phyloP scores from a whole-genome alignment of 2,888 invertebrate genomes.

The Aporophyla lueneburgensis region DNA sequence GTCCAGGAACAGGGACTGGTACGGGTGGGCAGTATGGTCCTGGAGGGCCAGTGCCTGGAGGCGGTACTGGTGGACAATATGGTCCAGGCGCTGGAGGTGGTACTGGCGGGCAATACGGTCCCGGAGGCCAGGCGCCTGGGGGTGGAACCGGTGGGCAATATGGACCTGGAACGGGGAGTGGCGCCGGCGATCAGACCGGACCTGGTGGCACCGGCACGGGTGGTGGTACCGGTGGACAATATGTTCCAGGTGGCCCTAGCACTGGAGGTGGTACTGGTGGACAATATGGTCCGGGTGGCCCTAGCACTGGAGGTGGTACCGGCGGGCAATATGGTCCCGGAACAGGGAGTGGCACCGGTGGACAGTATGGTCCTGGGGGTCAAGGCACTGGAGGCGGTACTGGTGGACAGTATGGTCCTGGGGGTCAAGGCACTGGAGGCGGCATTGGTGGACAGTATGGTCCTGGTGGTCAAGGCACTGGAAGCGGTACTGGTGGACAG shows the following conservation, averaged over 20 bases:
- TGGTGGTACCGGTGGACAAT: slow-evolving; percentile 8
- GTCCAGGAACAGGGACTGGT: slow-evolving; percentile 25
- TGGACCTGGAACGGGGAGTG: slow-evolving; percentile 27
- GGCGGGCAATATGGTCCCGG: slow-evolving; percentile 33
- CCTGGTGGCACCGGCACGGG: slow-evolving; percentile 22
- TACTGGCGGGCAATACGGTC: slow-evolving; percentile 27
- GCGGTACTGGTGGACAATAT: slow-evolving; percentile 47
- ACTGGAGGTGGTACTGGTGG: slow-evolving; percentile 19
- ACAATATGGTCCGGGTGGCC: slow-evolving; percentile 30
- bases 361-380: slow-evolving; percentile 30
- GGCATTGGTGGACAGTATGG: slow-evolving; percentile 40
- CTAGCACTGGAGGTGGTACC: not conserved
- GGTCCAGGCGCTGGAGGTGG: slow-evolving; percentile 24
- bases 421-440: slow-evolving; percentile 4
- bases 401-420: slow-evolving; percentile 7
- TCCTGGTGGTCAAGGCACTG: slow-evolving; percentile 18
- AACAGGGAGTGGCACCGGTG: slow-evolving; percentile 28
- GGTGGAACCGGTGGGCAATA: slow-evolving; percentile 47
- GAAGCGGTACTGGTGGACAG: slow-evolving; percentile 20
- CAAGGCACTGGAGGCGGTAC: not conserved
- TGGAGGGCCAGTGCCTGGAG: slow-evolving; percentile 15
- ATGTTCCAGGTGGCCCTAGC: slow-evolving; percentile 39
- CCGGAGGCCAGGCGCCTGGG: slow-evolving; percentile 32
- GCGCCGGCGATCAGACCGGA: slow-evolving; percentile 26
- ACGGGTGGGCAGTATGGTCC: slow-evolving; percentile 49